phyloP scores from a whole-genome alignment of 1,140 invertebrate species.

The Cyclargus thomasi region DNA sequence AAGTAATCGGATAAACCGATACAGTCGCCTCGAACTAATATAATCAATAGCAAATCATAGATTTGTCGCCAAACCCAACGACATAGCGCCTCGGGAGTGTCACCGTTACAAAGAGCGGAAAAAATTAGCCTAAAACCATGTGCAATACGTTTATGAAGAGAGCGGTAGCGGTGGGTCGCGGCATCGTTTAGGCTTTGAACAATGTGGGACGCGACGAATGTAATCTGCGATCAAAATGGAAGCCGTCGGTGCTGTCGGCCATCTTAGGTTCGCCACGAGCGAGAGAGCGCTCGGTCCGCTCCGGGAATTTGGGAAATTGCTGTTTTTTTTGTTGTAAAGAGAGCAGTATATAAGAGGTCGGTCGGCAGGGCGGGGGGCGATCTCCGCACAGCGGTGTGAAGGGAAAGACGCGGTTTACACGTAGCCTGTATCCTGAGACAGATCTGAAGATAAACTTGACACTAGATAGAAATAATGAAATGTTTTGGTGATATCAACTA shows the following conservation, averaged over 20 bases:
- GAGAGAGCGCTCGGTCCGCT: conserved; percentile 63
- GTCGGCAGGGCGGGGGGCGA: conserved; percentile 55
- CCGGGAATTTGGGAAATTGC: conserved; percentile 73
- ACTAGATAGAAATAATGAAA: background rate
- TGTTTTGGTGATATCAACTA: background rate
- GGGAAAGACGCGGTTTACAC: conserved; percentile 53
- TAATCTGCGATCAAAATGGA: conserved; percentile 74
- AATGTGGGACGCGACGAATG: conserved; percentile 52
- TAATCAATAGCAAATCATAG: background rate
- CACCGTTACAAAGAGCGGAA: conserved; percentile 52
- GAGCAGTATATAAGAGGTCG: conserved; percentile 72
- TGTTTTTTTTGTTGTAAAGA: conserved; percentile 73
- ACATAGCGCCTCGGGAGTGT: conserved; percentile 12
- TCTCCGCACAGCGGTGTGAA: conserved; percentile 68
- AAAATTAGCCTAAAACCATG: conserved; percentile 66
- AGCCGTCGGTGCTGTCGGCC: conserved; percentile 66
- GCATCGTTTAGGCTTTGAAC: conserved; percentile 61
- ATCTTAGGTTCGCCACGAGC: conserved; percentile 70
- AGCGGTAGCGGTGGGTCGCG: conserved; percentile 37
- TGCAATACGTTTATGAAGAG: conserved; percentile 55
- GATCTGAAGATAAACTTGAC: conserved; percentile 38
- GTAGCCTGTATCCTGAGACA: conserved; percentile 33
- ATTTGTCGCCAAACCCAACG: background rate
- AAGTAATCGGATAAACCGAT: conserved; percentile 21
- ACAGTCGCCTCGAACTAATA: conserved; percentile 9